Evolutionary conservation across 2,888 invertebrate species (phyloP), one percentile per base, ranked within the genome.

Genomic region (Diplazon laetatorius): DNA sequence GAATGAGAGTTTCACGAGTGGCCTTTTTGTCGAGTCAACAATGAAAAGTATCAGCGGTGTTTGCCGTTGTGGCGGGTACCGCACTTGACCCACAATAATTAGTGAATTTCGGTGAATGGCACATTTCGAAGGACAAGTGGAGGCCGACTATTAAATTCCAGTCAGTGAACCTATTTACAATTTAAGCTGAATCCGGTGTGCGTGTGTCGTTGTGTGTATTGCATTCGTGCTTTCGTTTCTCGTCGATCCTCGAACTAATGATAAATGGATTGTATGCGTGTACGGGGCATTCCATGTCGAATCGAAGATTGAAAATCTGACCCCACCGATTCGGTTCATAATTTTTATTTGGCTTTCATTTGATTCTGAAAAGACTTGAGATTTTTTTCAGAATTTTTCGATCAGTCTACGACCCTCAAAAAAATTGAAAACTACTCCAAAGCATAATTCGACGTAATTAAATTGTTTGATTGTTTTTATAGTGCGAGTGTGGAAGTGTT

Each of bases 21-120:
- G 14, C 25, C 30, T 48, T 63, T 48, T 30, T 46, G 25, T 22
- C 6, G 14, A 62, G 42, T 16, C 14, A 46, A 44, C 63, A 63
- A 63, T 63, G 46, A 63, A 48, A 63, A 44, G 44, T 48, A 63
- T 63, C 65, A 65, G 50, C 30, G 37, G 18, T 20, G 20, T 22
- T 72, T 57, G 35, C 48, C 39, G 16, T 12, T 20, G n/a, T n/a
- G n/a, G 20, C 16, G 57, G 12, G 22, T 57, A n/a, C 46, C 39
- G n/a, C 44, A 50, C 55, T 65, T 76, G 70, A 76, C 65, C 65
- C 70, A 44, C 22, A 42, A 60, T 76, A 59, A 60, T 63, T 69
- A 63, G 55, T 14, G 39, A 66, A 66, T 52, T 52, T 14, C 12
- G n/a, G 42, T 22, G 39, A 50, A 42, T 39, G 16, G 22, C 6